Base-by-base conservation (phyloP, 30 jellyfish, hydroid and myxozoan species). In the Chironex yamaguchii region DNA sequence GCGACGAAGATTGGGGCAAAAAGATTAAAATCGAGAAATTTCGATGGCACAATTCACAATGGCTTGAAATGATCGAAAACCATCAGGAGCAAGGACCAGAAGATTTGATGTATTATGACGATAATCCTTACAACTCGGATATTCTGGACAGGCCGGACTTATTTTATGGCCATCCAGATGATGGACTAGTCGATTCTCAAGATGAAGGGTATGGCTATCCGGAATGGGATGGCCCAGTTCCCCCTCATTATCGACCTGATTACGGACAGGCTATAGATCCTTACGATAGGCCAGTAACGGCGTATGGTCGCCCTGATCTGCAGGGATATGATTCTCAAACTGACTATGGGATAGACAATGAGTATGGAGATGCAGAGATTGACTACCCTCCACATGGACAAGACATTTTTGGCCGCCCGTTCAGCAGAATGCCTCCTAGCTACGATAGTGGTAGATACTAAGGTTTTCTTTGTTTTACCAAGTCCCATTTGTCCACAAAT, bases 41-140 rank as follows among this genome's bases (percentile, higher is more conserved):
- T 32, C 96, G 99, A 1, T 94, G 99, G 99, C 99, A 94, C 81
- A 94, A 94, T 71, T 94, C 99, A 1, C 99, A 94, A 52, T 94
- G 99, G 99, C 82, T 94, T 20, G 98, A 94, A 73, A 94, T 94
- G 99, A 67, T 94, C 1, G 99, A 94, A 48, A 67, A 83, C 14
- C 96, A 93, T 66, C 88, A 26, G 63, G 70, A 63, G 29, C 94
- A 78, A 0, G 91, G 78, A 17, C 82, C 58, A 11, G 86, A 79
- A 1, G 96, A 88, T 67, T 52, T 85, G 0, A 49, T 51, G 1
- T 88, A 78, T 66, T 91, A 71, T 36, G 85, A 85, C 35, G 92
- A 87, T 34, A 52, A 86, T 36, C 63, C 78, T 11, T 86, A 53
- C 71, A 91, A 87, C 14, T 48, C 95, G 17, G 98, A 87, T 71